phyloP scores from a whole-genome alignment of 2,888 invertebrate species.

The Lepidochitona cinerea region DNA sequence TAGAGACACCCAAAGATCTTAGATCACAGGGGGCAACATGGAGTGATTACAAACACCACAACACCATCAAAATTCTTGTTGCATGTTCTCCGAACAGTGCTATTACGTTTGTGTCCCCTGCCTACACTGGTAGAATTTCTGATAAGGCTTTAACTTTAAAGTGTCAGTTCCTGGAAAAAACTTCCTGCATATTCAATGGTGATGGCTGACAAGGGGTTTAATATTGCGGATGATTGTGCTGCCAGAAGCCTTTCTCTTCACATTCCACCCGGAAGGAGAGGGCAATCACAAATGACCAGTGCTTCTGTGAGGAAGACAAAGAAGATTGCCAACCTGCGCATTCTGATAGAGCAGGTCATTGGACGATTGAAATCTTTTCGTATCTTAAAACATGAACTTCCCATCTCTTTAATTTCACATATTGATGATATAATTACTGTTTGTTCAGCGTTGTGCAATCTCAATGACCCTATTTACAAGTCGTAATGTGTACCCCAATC shows the following conservation, averaged over 20 bases:
- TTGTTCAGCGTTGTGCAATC: conserved; percentile 14
- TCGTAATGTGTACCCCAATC: no score
- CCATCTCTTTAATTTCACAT: conserved; percentile 25
- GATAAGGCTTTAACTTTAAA: conserved; percentile 31
- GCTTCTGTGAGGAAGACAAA: conserved; percentile 31
- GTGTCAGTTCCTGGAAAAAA: conserved; percentile 28
- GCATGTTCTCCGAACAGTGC: conserved; percentile 31
- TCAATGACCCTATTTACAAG: not conserved
- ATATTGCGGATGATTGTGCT: conserved; percentile 26
- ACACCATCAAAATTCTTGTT: conserved; percentile 36
- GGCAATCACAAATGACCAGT: conserved; percentile 28
- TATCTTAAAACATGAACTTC: conserved; percentile 29
- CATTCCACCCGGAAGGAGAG: conserved; percentile 30
- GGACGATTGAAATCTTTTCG: conserved; percentile 33
- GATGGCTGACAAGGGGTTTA: conserved; percentile 40
- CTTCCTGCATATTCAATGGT: conserved; percentile 25
- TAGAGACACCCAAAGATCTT: conserved; percentile 31
- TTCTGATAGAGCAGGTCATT: conserved; percentile 38
- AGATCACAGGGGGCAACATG: conserved; percentile 27
- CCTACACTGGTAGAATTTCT: conserved; percentile 30
- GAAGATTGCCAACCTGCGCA: conserved; percentile 34
- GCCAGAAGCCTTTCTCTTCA: conserved; percentile 12
- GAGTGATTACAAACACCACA: conserved; percentile 42
- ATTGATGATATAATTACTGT: conserved; percentile 34
- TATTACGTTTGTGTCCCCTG: conserved; percentile 25